Conservation (phyloP, 2,797 vertebrate genomes). For the Enteromius treurensis region DNA sequence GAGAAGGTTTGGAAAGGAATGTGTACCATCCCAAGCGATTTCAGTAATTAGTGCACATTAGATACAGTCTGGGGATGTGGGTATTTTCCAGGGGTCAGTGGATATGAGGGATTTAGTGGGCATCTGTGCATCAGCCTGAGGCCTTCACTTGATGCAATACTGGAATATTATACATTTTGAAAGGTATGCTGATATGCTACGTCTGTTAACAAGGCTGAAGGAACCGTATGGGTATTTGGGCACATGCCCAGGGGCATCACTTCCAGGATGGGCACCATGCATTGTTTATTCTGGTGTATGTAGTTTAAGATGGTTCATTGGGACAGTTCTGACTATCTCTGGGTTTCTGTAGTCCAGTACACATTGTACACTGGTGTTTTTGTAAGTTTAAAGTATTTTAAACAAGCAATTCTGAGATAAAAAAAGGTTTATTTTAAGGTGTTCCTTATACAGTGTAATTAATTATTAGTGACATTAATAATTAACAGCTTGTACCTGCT, state of each 20-base stretch:
- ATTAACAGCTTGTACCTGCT: background rate
- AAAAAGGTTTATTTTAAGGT: background rate
- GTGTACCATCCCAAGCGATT: background rate
- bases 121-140: background rate
- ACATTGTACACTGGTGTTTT: background rate
- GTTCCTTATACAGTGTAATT: background rate
- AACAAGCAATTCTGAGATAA: background rate
- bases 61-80: background rate
- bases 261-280: background rate
- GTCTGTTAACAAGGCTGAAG: background rate
- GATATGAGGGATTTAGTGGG: background rate
- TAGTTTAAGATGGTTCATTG: background rate
- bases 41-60: background rate
- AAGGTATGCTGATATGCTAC: slow-evolving; percentile 1
- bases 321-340: background rate
- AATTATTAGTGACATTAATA: background rate
- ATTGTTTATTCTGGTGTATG: background rate
- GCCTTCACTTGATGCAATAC: slow-evolving; percentile 6
- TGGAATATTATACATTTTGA: slow-evolving; percentile 1
- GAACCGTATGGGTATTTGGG: background rate
- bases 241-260: background rate
- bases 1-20: background rate
- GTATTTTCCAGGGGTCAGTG: background rate
- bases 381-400: background rate
- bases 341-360: background rate